Conservation (phyloP, 2,888 invertebrate genomes). For the Conistra vaccinii region DNA sequence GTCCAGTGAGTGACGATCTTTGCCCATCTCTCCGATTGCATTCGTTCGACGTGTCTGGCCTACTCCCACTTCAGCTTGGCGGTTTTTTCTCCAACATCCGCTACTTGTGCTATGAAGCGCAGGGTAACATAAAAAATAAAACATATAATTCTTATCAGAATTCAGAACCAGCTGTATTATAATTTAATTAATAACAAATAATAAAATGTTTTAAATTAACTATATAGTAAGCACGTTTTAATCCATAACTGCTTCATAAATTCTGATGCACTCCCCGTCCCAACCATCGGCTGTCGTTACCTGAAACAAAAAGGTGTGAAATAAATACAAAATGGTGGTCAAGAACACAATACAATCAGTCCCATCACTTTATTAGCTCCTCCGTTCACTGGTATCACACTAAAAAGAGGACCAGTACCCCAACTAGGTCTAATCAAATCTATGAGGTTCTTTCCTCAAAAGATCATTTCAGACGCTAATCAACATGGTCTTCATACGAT, state of each 20-base stretch:
- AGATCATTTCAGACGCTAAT: too few relatives aligned
- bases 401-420: not conserved
- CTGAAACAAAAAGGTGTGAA: slow-evolving; percentile 72
- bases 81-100: too few relatives aligned
- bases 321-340: not conserved
- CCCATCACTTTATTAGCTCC: not conserved
- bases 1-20: too few relatives aligned
- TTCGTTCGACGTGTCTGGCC: too few relatives aligned
- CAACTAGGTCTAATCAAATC: not conserved
- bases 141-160: slow-evolving; percentile 24
- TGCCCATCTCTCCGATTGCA: too few relatives aligned
- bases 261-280: slow-evolving; percentile 77
- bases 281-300: slow-evolving; percentile 81
- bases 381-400: not conserved
- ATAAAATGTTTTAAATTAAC: slow-evolving; percentile 13
- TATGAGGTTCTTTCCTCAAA: not conserved
- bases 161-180: slow-evolving; percentile 55
- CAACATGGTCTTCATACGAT: too few relatives aligned
- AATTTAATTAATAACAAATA: slow-evolving; percentile 25
- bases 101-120: too few relatives aligned
- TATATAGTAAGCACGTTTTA: slow-evolving; percentile 15
- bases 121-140: slow-evolving; percentile 8
- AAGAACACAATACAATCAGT: not conserved
- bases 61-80: too few relatives aligned
- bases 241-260: slow-evolving; percentile 71